Conservation (phyloP, 2,888 invertebrate genomes). For the Dolichomitus sp. region DNA sequence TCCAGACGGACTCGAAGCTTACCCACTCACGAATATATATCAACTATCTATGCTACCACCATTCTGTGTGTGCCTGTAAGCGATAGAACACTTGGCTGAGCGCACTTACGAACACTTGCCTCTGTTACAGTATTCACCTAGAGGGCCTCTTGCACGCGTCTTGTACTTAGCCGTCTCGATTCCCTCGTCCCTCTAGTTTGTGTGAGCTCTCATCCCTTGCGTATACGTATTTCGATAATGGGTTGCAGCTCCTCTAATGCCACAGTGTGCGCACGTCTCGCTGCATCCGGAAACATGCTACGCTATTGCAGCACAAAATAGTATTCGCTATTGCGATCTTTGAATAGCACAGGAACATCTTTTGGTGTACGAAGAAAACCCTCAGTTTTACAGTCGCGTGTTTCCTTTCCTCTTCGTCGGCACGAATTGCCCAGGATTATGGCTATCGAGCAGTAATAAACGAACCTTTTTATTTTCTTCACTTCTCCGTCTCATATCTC, state of each 20-base stretch:
- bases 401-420: conserved; percentile 27
- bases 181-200: conserved; percentile 14
- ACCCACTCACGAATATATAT: conserved; percentile 43
- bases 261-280: neutral
- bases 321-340: neutral
- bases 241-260: neutral
- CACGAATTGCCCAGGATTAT: conserved; percentile 41
- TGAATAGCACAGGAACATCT: neutral
- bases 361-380: neutral
- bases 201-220: conserved; percentile 37
- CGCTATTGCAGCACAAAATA: conserved; percentile 4
- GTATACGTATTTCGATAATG: conserved; percentile 18
- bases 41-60: conserved; percentile 38
- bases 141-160: conserved; percentile 31
- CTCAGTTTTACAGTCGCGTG: conserved; percentile 52
- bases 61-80: neutral
- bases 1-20: conserved; percentile 59
- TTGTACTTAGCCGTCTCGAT: conserved; percentile 49
- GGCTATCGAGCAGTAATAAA: conserved; percentile 54
- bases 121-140: conserved; percentile 25
- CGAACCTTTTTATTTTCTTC: conserved; percentile 23
- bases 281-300: conserved; percentile 2
- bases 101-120: conserved; percentile 58
- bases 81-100: conserved; percentile 48
- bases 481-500: conserved; percentile 14